A percentile compares a stretch with the other conserved stretches of the same genome.
Conservation (phyloP, 2,888 invertebrate genomes). For the Stenodera caucasica region DNA sequence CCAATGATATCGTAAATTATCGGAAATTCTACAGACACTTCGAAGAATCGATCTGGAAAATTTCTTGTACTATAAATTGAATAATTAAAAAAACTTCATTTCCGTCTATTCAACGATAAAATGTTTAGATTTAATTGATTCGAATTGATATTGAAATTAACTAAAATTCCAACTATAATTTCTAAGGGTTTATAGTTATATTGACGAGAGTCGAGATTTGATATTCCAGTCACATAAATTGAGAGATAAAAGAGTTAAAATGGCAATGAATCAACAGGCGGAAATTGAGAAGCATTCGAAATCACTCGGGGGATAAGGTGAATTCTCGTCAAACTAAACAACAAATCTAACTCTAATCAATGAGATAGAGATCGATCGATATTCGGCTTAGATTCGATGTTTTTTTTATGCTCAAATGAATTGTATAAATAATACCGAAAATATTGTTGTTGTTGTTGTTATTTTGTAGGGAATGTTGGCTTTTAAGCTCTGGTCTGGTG, state of each 20-base stretch:
- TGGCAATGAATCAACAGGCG: constrained; percentile 4
- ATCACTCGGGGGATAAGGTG: background rate
- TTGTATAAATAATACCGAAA: too few species aligned
- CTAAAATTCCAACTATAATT: too few species aligned
- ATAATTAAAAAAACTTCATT: too few species aligned
- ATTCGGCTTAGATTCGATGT: too few species aligned
- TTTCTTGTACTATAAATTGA: too few species aligned
- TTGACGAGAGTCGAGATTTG: too few species aligned
- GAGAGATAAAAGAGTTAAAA: background rate
- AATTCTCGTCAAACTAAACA: background rate
- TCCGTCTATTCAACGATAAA: too few species aligned
- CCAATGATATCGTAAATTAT: background rate
- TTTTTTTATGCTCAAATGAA: too few species aligned
- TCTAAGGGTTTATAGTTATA: too few species aligned
- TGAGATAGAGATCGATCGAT: background rate
- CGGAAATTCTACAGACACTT: constrained; percentile 24
- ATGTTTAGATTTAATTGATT: too few species aligned
- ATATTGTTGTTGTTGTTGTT: background rate
- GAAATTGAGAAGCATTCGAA: constrained; percentile 2
- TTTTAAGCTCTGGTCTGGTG: constrained; percentile 35
- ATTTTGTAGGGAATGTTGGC: constrained; percentile 28
- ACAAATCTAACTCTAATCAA: too few species aligned
- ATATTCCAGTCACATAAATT: background rate
- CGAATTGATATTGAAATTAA: too few species aligned
- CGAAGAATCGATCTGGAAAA: constrained; percentile 17